These are phyloP conservation scores for Tenualosa thibaudeaui DNA, from an alignment of 2,797 vertebrate genomes.

Conservation along the genomic window DNA sequence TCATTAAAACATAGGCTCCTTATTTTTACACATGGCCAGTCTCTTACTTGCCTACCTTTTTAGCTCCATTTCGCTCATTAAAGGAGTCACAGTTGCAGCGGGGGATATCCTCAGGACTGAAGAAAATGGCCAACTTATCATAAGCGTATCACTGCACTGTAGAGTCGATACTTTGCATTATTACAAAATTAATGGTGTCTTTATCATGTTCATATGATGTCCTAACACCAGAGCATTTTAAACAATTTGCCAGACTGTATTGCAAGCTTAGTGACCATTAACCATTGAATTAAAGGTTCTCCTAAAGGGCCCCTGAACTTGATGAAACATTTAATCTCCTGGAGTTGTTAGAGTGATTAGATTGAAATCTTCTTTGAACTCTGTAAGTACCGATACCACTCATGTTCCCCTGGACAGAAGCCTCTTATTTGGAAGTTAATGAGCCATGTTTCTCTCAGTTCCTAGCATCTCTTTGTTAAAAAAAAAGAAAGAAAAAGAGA, in stretches of 20 bases:
- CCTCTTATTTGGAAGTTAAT: background rate
- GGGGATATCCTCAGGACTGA: background rate
- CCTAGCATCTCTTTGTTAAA: background rate
- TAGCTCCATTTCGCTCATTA: background rate
- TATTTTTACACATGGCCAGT: background rate
- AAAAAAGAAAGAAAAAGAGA: background rate
- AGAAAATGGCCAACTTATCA: background rate
- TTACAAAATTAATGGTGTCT: background rate
- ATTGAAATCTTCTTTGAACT: constrained; percentile 10
- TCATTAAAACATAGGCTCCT: background rate
- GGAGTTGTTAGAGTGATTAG: background rate
- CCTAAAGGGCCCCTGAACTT: background rate
- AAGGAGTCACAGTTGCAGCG: background rate
- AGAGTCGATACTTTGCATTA: background rate
- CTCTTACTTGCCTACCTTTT: background rate
- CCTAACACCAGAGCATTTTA: background rate
- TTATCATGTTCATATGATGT: background rate
- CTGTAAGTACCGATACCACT: background rate
- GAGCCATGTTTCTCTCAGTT: background rate
- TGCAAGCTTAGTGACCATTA: background rate
- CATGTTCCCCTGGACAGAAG: background rate
- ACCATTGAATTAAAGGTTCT: background rate
- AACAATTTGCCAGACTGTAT: background rate
- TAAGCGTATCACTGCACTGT: background rate
- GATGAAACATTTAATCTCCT: background rate